Evolutionary conservation across 2,888 invertebrate genomes (phyloP), one percentile per base, ranked within the genome.

Genomic region (Eupithecia abbreviata): DNA sequence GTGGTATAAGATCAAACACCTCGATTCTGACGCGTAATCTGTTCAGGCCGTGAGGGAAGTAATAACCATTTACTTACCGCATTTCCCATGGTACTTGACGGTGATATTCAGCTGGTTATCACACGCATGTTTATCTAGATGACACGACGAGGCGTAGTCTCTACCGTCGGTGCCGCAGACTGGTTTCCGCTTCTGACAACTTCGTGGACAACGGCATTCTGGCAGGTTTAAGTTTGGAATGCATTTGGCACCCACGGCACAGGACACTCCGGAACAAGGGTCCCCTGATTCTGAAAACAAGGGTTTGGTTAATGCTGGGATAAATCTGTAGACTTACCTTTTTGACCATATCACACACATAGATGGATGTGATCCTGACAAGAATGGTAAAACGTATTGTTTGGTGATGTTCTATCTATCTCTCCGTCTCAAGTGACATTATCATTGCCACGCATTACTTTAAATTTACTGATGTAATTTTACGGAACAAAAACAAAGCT

Each of bases 81-180:
- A 98, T 93, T 97, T 97, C 69, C 98, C 98, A 78, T 96, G 96
- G 86, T 97, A 98, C 86, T 97, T 97, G 82, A 98, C 96, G 42
- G 97, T 97, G 83, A 98, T 96, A 88, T 97, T 97, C 79, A 96
- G 95, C 82, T 96, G 96, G 84, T 96, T 96, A 80, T 96, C 96
- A 90, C 98, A 99, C 3, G 98, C 97, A 65, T 97, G 96, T 84
- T 97, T 96, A 86, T 97, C 96, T 96, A 98, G 97, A 90, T 98
- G 97, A 88, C 98, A 98, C 62, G 97, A 96, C 87, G 98, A 98
- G 58, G 97, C 96, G 91, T 98, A 98, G 80, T 98, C 96, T 85
- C 97, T 96, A 7, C 98, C 98, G 90, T 98, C 98, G 18, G 97
- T 98, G 43, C 98, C 98, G 87, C 98, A 98, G 10, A 98, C 98